Evolutionary conservation across 2,888 invertebrate species (phyloP).

Genomic region (Troides helena): DNA sequence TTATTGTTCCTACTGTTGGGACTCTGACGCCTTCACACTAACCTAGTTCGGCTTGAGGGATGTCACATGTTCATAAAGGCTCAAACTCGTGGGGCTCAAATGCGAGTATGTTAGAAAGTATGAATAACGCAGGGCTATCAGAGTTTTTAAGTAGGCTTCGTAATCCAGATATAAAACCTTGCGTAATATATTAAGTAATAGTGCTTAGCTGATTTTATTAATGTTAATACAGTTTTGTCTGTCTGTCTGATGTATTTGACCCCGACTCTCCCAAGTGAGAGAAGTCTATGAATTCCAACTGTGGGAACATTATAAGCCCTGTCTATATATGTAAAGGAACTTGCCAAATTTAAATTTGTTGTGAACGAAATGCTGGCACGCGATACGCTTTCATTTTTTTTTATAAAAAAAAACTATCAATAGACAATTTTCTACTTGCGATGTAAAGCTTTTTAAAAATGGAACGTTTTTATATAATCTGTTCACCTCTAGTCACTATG

Average conservation of each 20-base stretch:
- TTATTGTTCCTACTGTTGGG: too few relatives aligned
- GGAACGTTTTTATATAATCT: conserved; percentile 9
- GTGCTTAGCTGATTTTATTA: conserved; percentile 62
- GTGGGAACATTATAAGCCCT: too few relatives aligned
- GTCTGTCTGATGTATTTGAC: conserved; percentile 11
- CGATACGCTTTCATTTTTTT: not conserved
- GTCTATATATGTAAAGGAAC: conserved; percentile 35
- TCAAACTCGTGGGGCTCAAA: too few relatives aligned
- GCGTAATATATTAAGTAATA: conserved; percentile 46
- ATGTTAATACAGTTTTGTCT: conserved; percentile 40
- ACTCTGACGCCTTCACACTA: too few relatives aligned
- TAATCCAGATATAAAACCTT: conserved; percentile 46
- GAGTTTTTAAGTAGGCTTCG: conserved; percentile 60
- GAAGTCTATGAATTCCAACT: too few relatives aligned
- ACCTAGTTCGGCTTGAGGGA: too few relatives aligned
- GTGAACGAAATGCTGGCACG: conserved; percentile 52
- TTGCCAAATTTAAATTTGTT: conserved; percentile 66
- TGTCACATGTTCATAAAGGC: not conserved
- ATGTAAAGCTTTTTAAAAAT: not conserved
- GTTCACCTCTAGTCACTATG: conserved; percentile 37
- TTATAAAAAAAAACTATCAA: not conserved
- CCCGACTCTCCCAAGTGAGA: too few relatives aligned
- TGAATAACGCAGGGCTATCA: conserved; percentile 14
- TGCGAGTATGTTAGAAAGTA: too few relatives aligned
- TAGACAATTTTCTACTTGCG: not conserved